These are phyloP conservation scores for Actinia equina DNA, from an alignment of 64 coral and sea anemone genomes.

Conservation along the genomic window DNA sequence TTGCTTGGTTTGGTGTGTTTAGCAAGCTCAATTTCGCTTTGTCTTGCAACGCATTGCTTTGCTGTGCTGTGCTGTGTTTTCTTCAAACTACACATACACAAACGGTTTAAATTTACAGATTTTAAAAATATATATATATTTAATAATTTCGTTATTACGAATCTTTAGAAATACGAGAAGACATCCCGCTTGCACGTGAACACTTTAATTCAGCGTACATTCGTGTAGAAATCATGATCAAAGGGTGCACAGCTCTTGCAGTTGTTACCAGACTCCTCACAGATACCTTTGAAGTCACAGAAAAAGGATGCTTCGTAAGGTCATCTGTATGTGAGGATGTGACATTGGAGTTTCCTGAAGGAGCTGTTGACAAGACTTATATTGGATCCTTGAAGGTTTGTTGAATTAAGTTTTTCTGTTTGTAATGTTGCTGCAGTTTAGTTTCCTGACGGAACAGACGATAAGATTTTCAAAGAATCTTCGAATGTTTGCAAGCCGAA, in stretches of 20 bases:
- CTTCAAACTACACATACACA: too few species aligned
- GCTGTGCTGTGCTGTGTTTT: too few species aligned
- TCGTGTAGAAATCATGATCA: neutral
- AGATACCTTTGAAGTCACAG: conserved; percentile 5
- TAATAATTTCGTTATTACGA: too few species aligned
- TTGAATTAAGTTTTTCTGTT: neutral
- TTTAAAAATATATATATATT: too few species aligned
- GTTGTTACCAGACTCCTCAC: neutral
- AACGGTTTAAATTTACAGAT: too few species aligned
- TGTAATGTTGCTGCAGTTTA: too few species aligned
- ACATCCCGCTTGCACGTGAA: neutral
- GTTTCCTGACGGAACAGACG: too few species aligned
- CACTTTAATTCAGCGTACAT: neutral
- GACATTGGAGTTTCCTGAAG: neutral
- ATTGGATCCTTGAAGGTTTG: conserved; percentile 4
- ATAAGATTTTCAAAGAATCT: too few species aligned
- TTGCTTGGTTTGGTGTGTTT: too few species aligned
- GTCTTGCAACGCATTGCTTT: too few species aligned
- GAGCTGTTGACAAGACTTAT: neutral
- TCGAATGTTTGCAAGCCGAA: too few species aligned
- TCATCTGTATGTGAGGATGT: neutral
- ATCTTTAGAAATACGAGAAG: neutral
- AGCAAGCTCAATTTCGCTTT: too few species aligned
- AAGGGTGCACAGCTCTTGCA: neutral
- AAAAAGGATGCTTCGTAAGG: neutral